Base-by-base conservation (phyloP, 2,113 vertebrate genomes). In the Physeter macrocephalus region DNA sequence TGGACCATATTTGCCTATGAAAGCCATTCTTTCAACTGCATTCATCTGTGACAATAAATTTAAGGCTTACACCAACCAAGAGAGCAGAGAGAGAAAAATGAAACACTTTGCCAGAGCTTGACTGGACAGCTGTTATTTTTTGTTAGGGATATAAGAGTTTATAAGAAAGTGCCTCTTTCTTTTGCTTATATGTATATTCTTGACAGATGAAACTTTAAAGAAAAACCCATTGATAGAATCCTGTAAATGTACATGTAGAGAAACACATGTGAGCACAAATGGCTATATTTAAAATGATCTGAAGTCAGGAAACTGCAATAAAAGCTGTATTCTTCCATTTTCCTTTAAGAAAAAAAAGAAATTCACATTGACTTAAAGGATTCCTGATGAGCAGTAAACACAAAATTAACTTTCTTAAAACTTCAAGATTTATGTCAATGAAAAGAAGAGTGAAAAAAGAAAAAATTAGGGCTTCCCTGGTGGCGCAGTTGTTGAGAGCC, bases 71-170 rank as follows among this genome's bases (percentile, higher is more conserved):
- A 75, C 41, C 77, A 36, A 34, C 0, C 3, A 74, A 80, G 59
- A 83, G 62, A 89, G 54, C 23, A 2, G 88, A 84, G 85, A 69
- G 83, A 88, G 82, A 81, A 77, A 97, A 97, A 95, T 39, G 93
- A 89, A 90, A 86, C 25, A 57, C 14, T 94, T 90, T 14, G 12
- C 67, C 78, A 92, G 88, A 93, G 20, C 39, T 46, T 20, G 36
- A 64, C 61, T 61, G 52, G 80, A 94, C 97, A 98, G 95, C 93
- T 97, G 94, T 91, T 97, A 67, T 80, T 86, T 96, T 95, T 96
- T 93, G 93, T 94, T 86, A 94, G 88, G 91, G 91, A 93, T 91
- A 2, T 49, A 49, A 93, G 95, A 95, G 93, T 96, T 95, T 86
- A 89, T 91, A 95, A 78, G 78, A 91, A 96, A 96, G 62, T 72